phyloP scores from a whole-genome alignment of 1,140 invertebrate genomes.

The Zaprionus inermis region DNA sequence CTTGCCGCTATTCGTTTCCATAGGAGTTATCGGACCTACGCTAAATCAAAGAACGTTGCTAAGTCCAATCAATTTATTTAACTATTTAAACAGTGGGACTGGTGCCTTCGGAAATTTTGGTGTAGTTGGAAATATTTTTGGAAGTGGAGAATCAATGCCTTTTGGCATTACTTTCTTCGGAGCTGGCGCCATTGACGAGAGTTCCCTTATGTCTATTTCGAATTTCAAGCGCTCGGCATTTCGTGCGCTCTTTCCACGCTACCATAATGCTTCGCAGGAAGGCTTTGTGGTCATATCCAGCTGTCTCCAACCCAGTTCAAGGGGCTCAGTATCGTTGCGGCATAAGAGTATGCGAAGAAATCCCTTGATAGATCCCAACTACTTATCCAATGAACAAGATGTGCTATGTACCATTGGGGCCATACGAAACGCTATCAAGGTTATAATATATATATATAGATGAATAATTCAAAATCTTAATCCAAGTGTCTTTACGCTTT shows the following conservation, averaged over 20 bases:
- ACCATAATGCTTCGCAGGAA: conserved; percentile 87
- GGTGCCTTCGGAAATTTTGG: conserved; percentile 87
- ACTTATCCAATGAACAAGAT: conserved; percentile 87
- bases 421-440: conserved; percentile 86
- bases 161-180: conserved; percentile 88
- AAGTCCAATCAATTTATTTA: conserved; percentile 85
- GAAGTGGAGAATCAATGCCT: conserved; percentile 62
- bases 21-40: conserved; percentile 87
- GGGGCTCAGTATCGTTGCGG: conserved; percentile 87
- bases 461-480: neutral
- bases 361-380: conserved; percentile 91
- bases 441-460: neutral
- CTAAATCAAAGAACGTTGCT: conserved; percentile 86
- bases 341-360: conserved; percentile 86
- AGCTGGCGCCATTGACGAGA: conserved; percentile 88
- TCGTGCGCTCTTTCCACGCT: conserved; percentile 87
- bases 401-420: conserved; percentile 87
- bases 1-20: conserved; percentile 88
- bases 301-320: conserved; percentile 88
- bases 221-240: conserved; percentile 88
- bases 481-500: neutral
- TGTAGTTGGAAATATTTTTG: conserved; percentile 85
- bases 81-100: conserved; percentile 87
- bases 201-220: conserved; percentile 87
- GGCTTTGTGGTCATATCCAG: conserved; percentile 88